A percentile compares a stretch with the other conserved stretches of the same genome.
phyloP scores from a whole-genome alignment of 53 echinoderm and acorn worm genomes.

The Echinarachnius parma region DNA sequence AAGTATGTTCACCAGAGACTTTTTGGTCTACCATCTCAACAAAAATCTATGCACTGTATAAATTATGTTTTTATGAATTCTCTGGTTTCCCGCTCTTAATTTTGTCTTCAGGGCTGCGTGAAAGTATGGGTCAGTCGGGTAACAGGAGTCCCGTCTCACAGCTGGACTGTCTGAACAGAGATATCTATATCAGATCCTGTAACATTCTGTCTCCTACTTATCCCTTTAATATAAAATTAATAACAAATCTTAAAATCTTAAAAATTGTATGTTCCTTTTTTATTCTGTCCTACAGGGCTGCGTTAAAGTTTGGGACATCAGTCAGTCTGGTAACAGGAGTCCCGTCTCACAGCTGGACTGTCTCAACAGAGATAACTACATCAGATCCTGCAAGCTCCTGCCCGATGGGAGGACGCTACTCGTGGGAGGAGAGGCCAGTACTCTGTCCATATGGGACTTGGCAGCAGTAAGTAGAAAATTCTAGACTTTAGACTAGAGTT shows the following conservation, averaged over 20 bases:
- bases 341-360: conserved; percentile 99
- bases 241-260: too few species aligned
- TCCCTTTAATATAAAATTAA: too few species aligned
- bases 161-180: conserved; percentile 94
- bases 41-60: too few species aligned
- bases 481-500: too few species aligned
- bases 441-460: conserved; percentile 98
- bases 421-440: conserved; percentile 99
- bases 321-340: conserved; percentile 91
- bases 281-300: conserved; percentile 66
- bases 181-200: conserved; percentile 96
- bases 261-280: not conserved
- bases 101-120: conserved; percentile 85
- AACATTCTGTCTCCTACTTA: too few species aligned
- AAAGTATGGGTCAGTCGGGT: conserved; percentile 96
- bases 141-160: conserved; percentile 96
- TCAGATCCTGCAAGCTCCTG: conserved; percentile 94
- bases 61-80: too few species aligned
- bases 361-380: conserved; percentile 96
- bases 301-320: conserved; percentile 99
- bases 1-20: too few species aligned
- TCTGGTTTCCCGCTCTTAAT: not conserved
- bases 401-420: conserved; percentile 91
- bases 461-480: conserved; percentile 97
- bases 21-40: too few species aligned